These are phyloP conservation scores for Bubo bubo DNA, from an alignment of 2,113 vertebrate genomes.

Conservation along the genomic window DNA sequence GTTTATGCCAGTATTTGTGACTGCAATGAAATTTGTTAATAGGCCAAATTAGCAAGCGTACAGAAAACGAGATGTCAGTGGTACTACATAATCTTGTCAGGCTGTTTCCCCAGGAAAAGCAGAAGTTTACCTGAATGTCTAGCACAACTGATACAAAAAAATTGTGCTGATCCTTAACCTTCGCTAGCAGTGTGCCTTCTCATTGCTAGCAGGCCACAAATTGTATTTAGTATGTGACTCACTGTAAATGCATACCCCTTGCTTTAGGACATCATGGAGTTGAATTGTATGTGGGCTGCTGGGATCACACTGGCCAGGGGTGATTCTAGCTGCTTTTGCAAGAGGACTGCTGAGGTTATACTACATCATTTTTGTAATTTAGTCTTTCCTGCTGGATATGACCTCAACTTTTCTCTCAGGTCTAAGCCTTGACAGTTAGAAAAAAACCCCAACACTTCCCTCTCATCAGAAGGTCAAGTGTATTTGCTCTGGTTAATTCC, in stretches of 20 bases:
- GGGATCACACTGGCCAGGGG: neutral
- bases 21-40: conserved; percentile 15
- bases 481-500: neutral
- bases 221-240: conserved; percentile 17
- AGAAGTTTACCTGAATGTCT: conserved; percentile 30
- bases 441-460: neutral
- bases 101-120: neutral
- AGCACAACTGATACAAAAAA: conserved; percentile 13
- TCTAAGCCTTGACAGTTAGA: neutral
- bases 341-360: neutral
- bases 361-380: neutral
- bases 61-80: neutral
- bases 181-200: neutral
- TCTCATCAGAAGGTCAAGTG: neutral
- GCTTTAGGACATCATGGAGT: neutral
- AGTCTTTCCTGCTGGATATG: neutral
- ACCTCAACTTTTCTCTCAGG: neutral
- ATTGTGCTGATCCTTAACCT: conserved; percentile 10
- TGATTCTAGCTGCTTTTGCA: neutral
- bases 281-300: neutral
- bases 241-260: conserved; percentile 32
- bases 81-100: conserved; percentile 27
- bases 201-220: conserved; percentile 29
- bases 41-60: neutral
- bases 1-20: neutral